These are phyloP conservation scores for Tympanoctomys barrerae DNA, from an alignment of 2,797 vertebrate genomes.

Conservation along the genomic window DNA sequence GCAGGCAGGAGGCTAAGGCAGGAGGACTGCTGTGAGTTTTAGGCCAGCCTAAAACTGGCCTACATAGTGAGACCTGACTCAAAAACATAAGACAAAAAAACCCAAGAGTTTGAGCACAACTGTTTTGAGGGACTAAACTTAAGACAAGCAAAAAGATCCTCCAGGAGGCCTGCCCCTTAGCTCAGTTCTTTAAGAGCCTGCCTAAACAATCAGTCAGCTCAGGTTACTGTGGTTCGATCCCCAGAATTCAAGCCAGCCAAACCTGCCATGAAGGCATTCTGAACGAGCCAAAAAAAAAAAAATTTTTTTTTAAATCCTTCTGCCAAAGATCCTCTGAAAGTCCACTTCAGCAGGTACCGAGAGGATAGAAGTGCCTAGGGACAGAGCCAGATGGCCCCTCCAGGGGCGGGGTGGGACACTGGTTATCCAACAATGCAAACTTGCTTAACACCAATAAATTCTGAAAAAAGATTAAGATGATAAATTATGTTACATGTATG, in stretches of 20 bases:
- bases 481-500: not conserved
- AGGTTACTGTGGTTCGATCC: too few species aligned
- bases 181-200: too few species aligned
- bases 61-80: not conserved
- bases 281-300: too few species aligned
- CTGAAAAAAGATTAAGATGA: not conserved
- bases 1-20: too few species aligned
- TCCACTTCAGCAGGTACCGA: not conserved
- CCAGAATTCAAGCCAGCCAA: too few species aligned
- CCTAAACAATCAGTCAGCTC: too few species aligned
- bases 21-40: not conserved
- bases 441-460: not conserved
- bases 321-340: not conserved
- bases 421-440: too few species aligned
- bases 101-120: not conserved
- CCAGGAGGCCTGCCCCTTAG: too few species aligned
- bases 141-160: not conserved
- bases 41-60: not conserved
- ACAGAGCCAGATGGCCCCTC: rapidly evolving
- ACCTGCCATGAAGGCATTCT: too few species aligned
- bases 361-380: not conserved
- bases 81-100: not conserved
- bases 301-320: too few species aligned
- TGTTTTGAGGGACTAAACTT: not conserved
- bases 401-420: too few species aligned